Evolutionary conservation across 2,797 vertebrate genomes (phyloP), one percentile per base, ranked within the genome.

Genomic region (Simalia tracyae): DNA sequence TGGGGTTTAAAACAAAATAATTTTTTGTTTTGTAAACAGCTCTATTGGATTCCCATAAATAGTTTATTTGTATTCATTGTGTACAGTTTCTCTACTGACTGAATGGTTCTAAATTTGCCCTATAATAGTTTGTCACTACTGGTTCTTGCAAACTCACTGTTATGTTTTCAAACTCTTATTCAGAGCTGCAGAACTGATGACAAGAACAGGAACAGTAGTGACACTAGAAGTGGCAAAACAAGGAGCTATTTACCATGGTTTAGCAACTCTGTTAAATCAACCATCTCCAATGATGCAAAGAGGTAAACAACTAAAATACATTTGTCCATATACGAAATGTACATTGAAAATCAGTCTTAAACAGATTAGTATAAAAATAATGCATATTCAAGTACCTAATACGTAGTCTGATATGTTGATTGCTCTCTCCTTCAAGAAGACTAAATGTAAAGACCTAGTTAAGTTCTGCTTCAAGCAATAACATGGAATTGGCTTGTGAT

Each of bases 121-220:
- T 84, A 5, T 64, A 26, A 89, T 36, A 46, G 7, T 72, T 89
- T 61, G 2, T 42, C 89, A n/a, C 11, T 92, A 12, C 17, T 15
- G 24, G 5, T 66, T 60, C 4, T 57, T 86, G 50, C 56, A 46
- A 54, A 92, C 56, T 72, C 5, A 72, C 26, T 81, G 87, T 88
- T 28, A 22, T 36, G 56, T 31, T 68, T 68, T 64, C 76, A 63
- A 0, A 60, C n/a, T 96, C 93, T 95, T 96, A 92, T 97, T 93
- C 91, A 99, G 99, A 98, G 99, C 99, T 31, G 99, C 99, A 15
- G 99, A 99, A 96, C 97, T 99, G 95, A 99, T 99, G 99, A 99
- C 99, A 50, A 98, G 99, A 94, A 99, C 99, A 0, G 99, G 99
- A 92, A 98, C 99, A 7, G 99, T 99, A 90, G 99, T 99, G 59